Conservation (phyloP, 2,797 vertebrate species). For the Hypotaenidia philippensis region DNA sequence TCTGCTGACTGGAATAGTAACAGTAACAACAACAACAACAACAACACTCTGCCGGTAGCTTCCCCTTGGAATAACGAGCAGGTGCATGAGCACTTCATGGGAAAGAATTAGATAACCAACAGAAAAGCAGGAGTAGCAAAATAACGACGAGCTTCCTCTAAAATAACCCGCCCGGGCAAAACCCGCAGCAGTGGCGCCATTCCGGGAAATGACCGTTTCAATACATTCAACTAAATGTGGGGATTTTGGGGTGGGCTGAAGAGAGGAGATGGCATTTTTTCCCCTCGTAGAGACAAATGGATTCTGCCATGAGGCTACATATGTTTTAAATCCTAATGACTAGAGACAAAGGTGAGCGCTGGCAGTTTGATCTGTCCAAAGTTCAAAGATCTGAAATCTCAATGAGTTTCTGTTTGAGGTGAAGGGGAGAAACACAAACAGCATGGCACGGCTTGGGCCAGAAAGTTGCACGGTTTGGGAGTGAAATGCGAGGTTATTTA, state of each 20-base stretch:
- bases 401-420: conserved; percentile 66
- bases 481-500: conserved; percentile 37
- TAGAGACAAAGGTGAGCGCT: conserved; percentile 62
- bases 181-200: background rate
- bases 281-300: background rate
- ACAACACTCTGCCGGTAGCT: background rate
- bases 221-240: background rate
- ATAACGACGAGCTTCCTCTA: background rate
- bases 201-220: background rate
- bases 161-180: background rate
- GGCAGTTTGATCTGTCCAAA: conserved; percentile 78
- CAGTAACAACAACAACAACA: background rate
- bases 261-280: background rate
- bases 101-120: background rate
- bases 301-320: background rate
- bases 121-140: background rate
- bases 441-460: background rate
- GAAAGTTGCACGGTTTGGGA: conserved; percentile 32
- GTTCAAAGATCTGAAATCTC: conserved; percentile 79
- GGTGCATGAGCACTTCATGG: background rate
- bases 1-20: background rate
- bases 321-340: conserved; percentile 11
- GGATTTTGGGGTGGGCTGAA: background rate
- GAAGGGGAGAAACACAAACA: conserved; percentile 66
- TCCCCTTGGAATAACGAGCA: background rate